phyloP scores from a whole-genome alignment of 2,888 invertebrate genomes.

The Cosmopolites sordidus region DNA sequence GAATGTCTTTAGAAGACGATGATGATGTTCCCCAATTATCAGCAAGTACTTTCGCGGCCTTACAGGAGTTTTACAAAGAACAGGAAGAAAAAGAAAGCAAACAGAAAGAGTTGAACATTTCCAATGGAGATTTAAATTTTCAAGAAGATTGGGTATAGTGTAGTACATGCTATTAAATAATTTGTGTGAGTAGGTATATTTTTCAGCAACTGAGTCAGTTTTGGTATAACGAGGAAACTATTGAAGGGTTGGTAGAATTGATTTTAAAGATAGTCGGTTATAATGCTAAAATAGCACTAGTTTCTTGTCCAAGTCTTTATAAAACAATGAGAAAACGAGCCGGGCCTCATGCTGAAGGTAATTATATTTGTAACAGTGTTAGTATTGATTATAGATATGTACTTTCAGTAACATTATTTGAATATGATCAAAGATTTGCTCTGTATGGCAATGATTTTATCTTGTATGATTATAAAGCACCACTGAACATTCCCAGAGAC shows the following conservation, averaged over 20 bases:
- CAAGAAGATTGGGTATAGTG: conserved; percentile 83
- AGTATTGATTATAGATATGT: background rate
- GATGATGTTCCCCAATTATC: conserved; percentile 65
- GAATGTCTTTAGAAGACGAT: conserved; percentile 31
- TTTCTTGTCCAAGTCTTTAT: conserved; percentile 87
- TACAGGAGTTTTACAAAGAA: conserved; percentile 74
- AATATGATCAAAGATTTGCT: conserved; percentile 81
- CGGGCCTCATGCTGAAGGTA: conserved; percentile 33
- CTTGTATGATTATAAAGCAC: conserved; percentile 83
- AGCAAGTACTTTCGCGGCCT: conserved; percentile 65
- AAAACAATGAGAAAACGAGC: conserved; percentile 57
- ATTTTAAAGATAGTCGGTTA: conserved; percentile 54
- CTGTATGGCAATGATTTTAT: conserved; percentile 74
- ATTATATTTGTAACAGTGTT: background rate
- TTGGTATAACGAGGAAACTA: conserved; percentile 88
- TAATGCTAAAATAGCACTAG: conserved; percentile 67
- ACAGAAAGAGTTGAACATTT: conserved; percentile 36
- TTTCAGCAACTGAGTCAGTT: conserved; percentile 93
- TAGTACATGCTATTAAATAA: no score
- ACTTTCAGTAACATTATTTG: conserved; percentile 49
- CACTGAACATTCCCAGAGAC: conserved; percentile 63
- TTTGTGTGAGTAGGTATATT: no score
- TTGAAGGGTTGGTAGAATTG: conserved; percentile 64
- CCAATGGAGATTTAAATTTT: conserved; percentile 53
- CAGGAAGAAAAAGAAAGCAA: conserved; percentile 60